phyloP scores from a whole-genome alignment of 2,113 vertebrate genomes.

The Narcine bancroftii region DNA sequence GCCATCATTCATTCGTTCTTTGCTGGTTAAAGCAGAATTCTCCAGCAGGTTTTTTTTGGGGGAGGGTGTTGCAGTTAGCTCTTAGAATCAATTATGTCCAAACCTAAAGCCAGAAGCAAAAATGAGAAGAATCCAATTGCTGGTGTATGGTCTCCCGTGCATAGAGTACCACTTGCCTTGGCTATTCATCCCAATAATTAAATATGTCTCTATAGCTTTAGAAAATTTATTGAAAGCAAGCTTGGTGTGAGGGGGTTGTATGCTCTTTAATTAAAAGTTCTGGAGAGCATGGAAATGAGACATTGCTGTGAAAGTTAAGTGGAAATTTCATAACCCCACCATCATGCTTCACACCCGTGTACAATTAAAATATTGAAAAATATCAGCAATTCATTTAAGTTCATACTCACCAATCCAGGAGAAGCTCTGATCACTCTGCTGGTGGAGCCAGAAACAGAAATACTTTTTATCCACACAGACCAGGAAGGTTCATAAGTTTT shows the following conservation, averaged over 20 bases:
- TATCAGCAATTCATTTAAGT: neutral
- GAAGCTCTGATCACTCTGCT: neutral
- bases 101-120: neutral
- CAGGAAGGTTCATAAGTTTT: neutral
- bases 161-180: neutral
- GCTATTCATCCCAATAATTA: neutral
- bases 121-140: neutral
- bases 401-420: neutral
- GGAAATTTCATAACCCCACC: neutral
- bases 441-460: neutral
- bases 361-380: neutral
- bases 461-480: neutral
- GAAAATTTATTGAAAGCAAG: neutral
- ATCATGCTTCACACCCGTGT: neutral
- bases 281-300: neutral
- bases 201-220: neutral
- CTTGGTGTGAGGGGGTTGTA: neutral
- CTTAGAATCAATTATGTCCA: neutral
- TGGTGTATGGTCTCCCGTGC: neutral
- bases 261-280: neutral
- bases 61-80: no score
- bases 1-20: no score
- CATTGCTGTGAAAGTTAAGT: neutral
- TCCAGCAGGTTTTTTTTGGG: no score
- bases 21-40: no score